Percentiles rank a stretch among this genome's conserved stretches.
These are phyloP conservation scores for Astatotilapia flaviijosephi DNA, from an alignment of 2,113 vertebrate genomes.

Conservation along the genomic window DNA sequence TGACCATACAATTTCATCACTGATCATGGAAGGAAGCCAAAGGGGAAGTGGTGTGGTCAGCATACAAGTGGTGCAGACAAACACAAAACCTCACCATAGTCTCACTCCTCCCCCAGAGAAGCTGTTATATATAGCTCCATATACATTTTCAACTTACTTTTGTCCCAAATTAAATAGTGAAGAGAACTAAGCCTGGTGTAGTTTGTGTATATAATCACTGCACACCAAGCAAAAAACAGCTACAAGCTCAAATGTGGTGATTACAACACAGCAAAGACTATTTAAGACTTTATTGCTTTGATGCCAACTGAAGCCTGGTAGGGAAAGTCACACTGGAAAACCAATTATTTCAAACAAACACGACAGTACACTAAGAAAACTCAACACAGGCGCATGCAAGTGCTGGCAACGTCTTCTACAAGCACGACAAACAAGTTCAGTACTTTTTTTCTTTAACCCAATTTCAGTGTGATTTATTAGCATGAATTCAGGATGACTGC, in stretches of 20 bases:
- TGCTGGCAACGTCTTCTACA: not conserved
- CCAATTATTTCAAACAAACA: not conserved
- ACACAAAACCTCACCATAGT: constrained; percentile 54
- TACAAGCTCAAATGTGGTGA: constrained; percentile 35
- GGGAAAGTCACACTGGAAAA: constrained; percentile 6
- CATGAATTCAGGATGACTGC: not conserved
- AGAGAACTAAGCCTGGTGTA: constrained; percentile 14
- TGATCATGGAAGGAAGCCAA: constrained; percentile 46
- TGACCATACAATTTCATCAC: not conserved
- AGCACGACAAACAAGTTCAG: not conserved
- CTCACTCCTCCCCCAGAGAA: constrained; percentile 34
- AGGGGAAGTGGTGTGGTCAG: constrained; percentile 15
- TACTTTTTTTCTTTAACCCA: not conserved
- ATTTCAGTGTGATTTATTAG: not conserved
- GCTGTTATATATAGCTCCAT: constrained; percentile 62
- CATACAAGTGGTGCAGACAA: constrained; percentile 47
- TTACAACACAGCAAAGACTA: constrained; percentile 28
- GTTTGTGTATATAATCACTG: constrained; percentile 6
- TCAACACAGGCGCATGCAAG: not conserved
- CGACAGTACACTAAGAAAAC: not conserved
- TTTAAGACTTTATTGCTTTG: not conserved
- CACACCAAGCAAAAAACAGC: constrained; percentile 15
- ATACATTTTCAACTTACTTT: constrained; percentile 68
- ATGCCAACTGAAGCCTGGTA: constrained; percentile 17
- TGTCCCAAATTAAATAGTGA: constrained; percentile 31